Conservation (phyloP, 2,797 vertebrate genomes). For the Urocyon cinereoargenteus region DNA sequence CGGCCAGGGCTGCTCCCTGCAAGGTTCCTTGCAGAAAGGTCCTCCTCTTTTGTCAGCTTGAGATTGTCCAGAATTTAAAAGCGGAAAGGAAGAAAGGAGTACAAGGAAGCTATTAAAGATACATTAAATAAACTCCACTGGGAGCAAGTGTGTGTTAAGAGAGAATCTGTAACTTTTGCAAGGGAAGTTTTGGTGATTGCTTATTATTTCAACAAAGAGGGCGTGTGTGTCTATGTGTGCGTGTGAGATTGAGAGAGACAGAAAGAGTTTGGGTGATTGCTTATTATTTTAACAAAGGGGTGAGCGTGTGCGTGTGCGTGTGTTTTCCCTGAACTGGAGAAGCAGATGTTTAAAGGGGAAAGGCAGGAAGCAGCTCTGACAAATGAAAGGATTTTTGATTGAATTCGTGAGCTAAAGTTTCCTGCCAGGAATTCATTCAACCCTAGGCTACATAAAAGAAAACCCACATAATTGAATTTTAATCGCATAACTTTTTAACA, state of each 20-base stretch:
- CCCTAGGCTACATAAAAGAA: conserved; percentile 86
- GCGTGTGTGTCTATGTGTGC: neutral
- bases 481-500: conserved; percentile 83
- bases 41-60: conserved; percentile 87
- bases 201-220: conserved; percentile 88
- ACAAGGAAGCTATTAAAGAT: conserved; percentile 88
- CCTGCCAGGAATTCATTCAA: conserved; percentile 90
- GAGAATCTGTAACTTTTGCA: conserved; percentile 74
- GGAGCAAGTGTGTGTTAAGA: conserved; percentile 73
- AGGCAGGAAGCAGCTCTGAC: conserved; percentile 89
- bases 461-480: conserved; percentile 85
- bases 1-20: neutral
- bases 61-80: conserved; percentile 87
- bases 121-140: conserved; percentile 87
- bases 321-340: conserved; percentile 83
- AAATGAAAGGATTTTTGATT: conserved; percentile 90
- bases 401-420: conserved; percentile 89
- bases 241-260: neutral
- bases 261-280: conserved; percentile 74
- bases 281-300: conserved; percentile 88
- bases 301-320: neutral
- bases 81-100: conserved; percentile 84
- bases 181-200: conserved; percentile 79
- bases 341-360: conserved; percentile 89
- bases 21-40: conserved; percentile 82